Base-by-base conservation (phyloP, 2,113 vertebrate species). In the Spilogale gracilis region DNA sequence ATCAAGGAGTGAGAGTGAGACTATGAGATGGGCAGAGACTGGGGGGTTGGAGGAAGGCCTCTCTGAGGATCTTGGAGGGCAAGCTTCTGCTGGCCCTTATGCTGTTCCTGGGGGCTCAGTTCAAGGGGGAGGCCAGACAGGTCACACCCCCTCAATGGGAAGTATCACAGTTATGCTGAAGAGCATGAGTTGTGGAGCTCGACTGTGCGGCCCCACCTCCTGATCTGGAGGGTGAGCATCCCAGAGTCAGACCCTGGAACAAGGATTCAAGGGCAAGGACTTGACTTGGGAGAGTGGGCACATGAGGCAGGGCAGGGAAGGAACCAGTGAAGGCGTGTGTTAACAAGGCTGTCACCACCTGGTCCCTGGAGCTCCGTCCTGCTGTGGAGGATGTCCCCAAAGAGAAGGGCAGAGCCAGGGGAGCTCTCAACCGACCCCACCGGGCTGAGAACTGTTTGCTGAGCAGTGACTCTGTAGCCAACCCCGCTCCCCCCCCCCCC, bases 71-170 rank as follows among this genome's bases (percentile, higher is more conserved):
- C 71, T 50, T 7, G 7, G 30, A 50, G 18, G 43, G 48, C 4
- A 1, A 9, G 60, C 56, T 23, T 63, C 45, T 65, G 52, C 38
- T 0, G 0, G 20, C 43, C 21, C 16, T 81, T 5, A 48, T 9
- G 3, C 9, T 7, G 18, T 38, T 16, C 18, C 10, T 43, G 17
- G 21, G 30, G 1, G 0, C 43, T 21, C 3, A n/a, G 52, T 27
- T 25, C 27, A 4, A 0, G 4, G 12, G 79, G 43, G 9, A 27
- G 10, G 20, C 85, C 4, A 2, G 23, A 1, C 10, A 0, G 12
- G 14, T 45, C 25, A 0, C 6, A 11, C 4, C 2, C 50, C 60
- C 43, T 6, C 6, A n/a, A 10, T 0, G 0, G 7, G 25, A 27
- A n/a, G 9, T 10, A 30, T 27, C 45, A 61, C 11, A 17, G 21